These are phyloP conservation scores for Cichladusa arquata DNA, from an alignment of 2,113 vertebrate genomes.

Conservation along the genomic window DNA sequence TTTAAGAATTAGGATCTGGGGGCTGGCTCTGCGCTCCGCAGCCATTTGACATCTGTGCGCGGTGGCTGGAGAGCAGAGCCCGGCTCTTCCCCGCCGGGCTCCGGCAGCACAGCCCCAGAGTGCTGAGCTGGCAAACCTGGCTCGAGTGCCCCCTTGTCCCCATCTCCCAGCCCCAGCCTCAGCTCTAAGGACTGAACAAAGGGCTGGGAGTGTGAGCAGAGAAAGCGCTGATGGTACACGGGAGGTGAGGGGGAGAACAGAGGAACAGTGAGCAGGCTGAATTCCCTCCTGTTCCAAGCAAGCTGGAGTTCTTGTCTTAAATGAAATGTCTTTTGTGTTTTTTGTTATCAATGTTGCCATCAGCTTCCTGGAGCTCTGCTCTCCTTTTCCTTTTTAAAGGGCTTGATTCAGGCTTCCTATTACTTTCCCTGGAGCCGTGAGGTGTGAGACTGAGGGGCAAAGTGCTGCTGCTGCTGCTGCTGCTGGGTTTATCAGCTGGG, in stretches of 20 bases:
- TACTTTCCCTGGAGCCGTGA: background rate
- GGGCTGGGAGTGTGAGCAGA: background rate
- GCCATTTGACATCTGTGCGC: background rate
- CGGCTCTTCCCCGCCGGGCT: background rate
- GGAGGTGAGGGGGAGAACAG: background rate
- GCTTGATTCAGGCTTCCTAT: background rate
- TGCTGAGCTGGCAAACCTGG: background rate
- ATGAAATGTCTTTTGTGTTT: background rate
- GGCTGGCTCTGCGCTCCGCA: background rate
- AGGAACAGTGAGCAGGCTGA: background rate
- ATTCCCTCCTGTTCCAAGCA: background rate
- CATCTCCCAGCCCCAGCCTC: background rate
- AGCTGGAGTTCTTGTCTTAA: background rate
- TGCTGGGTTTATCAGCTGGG: background rate
- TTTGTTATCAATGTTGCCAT: background rate
- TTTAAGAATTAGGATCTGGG: slow-evolving; percentile 16
- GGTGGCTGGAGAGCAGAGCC: background rate
- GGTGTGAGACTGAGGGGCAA: rapidly evolving
- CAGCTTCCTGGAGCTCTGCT: background rate
- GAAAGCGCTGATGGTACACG: background rate
- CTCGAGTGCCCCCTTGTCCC: background rate
- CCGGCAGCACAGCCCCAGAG: rapidly evolving
- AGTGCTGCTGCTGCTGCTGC: background rate
- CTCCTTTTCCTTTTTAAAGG: background rate
- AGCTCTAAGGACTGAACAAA: background rate